These are phyloP conservation scores for Odontocolon sp. DNA, from an alignment of 2,888 invertebrate species.

Conservation along the genomic window DNA sequence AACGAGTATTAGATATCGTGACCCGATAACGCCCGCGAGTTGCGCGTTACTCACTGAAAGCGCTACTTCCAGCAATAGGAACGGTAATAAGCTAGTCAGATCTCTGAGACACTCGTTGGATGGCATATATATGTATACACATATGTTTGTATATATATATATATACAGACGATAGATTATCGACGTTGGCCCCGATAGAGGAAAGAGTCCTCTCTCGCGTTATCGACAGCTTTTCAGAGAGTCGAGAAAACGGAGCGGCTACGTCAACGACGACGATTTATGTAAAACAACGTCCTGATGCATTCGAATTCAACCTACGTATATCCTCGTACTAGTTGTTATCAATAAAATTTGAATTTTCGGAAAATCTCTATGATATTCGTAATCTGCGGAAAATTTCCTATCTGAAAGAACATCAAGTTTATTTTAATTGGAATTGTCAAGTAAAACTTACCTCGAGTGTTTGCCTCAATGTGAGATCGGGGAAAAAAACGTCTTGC, in stretches of 20 bases:
- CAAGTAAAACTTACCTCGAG: slow-evolving; percentile 84
- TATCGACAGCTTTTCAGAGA: slow-evolving; percentile 33
- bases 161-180: slow-evolving; percentile 52
- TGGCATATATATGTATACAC: no score
- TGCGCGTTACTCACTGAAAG: slow-evolving; percentile 37
- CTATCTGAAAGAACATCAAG: not conserved
- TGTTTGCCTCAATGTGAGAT: slow-evolving; percentile 89
- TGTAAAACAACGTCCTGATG: slow-evolving; percentile 8
- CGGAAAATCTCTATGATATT: no score
- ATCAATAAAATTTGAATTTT: not conserved
- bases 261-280: slow-evolving; percentile 27
- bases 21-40: slow-evolving; percentile 55
- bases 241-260: slow-evolving; percentile 31
- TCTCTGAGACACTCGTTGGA: no score
- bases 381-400: not conserved
- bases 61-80: slow-evolving; percentile 31
- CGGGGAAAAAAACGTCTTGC: slow-evolving; percentile 91
- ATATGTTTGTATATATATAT: no score
- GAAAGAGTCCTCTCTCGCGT: slow-evolving; percentile 44
- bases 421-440: not conserved
- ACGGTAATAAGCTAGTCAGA: no score
- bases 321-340: not conserved
- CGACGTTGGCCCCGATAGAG: slow-evolving; percentile 57
- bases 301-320: slow-evolving; percentile 28
- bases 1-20: slow-evolving; percentile 56